A percentile compares a stretch with the other conserved stretches of the same genome.
Conservation (phyloP, 2,797 vertebrate genomes). For the Phoeniculus purpureus region DNA sequence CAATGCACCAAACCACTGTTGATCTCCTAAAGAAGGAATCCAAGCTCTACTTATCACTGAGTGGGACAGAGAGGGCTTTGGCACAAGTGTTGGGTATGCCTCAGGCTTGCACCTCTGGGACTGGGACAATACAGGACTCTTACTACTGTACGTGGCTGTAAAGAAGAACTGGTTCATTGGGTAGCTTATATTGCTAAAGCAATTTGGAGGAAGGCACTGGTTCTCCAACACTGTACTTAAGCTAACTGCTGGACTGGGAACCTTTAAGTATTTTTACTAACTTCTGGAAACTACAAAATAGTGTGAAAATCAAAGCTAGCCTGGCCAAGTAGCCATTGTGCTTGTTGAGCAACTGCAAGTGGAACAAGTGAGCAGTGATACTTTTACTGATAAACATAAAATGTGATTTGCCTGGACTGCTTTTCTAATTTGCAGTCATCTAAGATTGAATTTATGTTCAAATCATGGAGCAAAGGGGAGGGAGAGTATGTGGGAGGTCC, state of each 20-base stretch:
- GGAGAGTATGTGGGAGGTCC: not conserved
- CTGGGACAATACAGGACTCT: not conserved
- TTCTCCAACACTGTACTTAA: not conserved
- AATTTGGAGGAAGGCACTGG: not conserved
- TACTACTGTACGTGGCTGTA: not conserved
- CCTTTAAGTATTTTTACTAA: not conserved
- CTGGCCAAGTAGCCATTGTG: not conserved
- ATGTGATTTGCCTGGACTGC: conserved; percentile 4
- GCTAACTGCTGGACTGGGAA: not conserved
- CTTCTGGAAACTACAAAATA: not conserved
- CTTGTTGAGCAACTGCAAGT: conserved; percentile 12
- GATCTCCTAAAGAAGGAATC: not conserved
- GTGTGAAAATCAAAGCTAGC: not conserved
- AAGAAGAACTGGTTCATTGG: not conserved
- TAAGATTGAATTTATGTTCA: conserved; percentile 30
- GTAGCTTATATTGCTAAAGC: not conserved
- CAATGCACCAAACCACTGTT: fast-evolving
- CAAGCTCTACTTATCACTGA: not conserved
- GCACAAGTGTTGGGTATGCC: not conserved
- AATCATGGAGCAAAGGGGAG: not conserved
- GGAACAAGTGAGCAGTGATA: conserved; percentile 19
- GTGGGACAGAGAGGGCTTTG: not conserved
- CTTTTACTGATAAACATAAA: conserved; percentile 49
- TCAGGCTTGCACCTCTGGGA: not conserved
- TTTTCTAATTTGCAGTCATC: conserved; percentile 24